Base-by-base conservation (phyloP, 1,140 invertebrate genomes). In the Whitmania pigra region DNA sequence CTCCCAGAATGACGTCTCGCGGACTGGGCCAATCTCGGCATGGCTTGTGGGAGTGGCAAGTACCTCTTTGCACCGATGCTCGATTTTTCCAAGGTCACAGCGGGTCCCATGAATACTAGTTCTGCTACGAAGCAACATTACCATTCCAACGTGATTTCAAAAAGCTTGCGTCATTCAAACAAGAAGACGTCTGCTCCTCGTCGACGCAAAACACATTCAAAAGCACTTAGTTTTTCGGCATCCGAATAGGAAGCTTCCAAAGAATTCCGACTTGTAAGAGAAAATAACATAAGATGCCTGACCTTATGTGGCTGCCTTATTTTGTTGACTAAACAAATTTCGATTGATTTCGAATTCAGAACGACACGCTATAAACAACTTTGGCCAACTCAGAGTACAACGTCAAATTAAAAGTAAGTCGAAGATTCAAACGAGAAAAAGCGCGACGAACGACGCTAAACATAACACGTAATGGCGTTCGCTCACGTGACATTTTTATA, bases 41-140 rank as follows among this genome's bases (percentile, higher is more conserved):
- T 63, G 20, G 11, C 29, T 22, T 25, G 22, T 13, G 57, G 57
- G 29, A 63, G 22, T 63, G 57, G 22, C 57, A 31, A 25, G 29
- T 31, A 63, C 57, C 57, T 63, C 57, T 22, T 63, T 63, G 57
- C 57, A 15, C 43, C 43, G 43, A 49, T 49, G 43, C 43, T 49
- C 43, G 57, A 63, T 31, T 63, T 63, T 31, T 63, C 57, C 57
- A 63, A 63, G 22, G 57, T 63, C 57, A 63, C 57, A 25, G 57
- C 57, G 22, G 57, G 57, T 63, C 57, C 57, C 57, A 63, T 63
- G 22, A 63, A 63, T 25, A 63, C 29, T 63, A 63, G 29, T 31
- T 25, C 20, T 63, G 22, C 57, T 25, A 63, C 57, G 22, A 31
- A 31, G 29, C 57, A 63, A 25, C 57, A 63, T 63, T 63, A 63